Evolutionary conservation across 2,888 invertebrate genomes (phyloP).

Genomic region (Ligdia adustata): DNA sequence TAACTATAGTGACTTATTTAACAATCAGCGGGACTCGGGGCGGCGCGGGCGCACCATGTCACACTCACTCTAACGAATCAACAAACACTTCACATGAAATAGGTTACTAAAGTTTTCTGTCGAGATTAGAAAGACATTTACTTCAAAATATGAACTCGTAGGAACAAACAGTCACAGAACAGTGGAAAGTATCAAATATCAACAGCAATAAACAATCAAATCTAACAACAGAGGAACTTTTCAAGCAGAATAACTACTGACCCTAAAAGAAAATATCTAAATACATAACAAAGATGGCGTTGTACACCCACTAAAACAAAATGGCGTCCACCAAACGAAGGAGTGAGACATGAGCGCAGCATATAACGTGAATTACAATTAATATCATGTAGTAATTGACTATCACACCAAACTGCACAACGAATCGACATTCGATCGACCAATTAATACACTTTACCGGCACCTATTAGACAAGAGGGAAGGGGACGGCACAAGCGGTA

Average conservation of each 20-base stretch:
- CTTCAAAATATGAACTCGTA: slow-evolving; percentile 11
- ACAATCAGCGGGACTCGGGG: slow-evolving; percentile 58
- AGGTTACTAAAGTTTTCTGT: too few species aligned
- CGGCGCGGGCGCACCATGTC: slow-evolving; percentile 53
- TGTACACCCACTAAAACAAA: neutral
- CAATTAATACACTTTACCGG: slow-evolving; percentile 25
- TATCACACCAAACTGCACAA: slow-evolving; percentile 61
- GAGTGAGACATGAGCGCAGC: slow-evolving; percentile 50
- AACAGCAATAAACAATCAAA: slow-evolving; percentile 15
- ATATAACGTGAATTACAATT: slow-evolving; percentile 38
- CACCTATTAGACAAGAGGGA: neutral
- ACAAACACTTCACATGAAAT: too few species aligned
- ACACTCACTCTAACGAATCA: slow-evolving; percentile 28
- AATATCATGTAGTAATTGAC: slow-evolving; percentile 80
- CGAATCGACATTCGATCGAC: slow-evolving; percentile 33
- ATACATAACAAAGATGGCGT: slow-evolving; percentile 9
- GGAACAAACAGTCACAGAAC: too few species aligned
- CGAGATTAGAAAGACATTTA: too few species aligned
- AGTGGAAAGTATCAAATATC: slow-evolving; percentile 3
- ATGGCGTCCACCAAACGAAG: too few species aligned
- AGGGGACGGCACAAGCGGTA: neutral
- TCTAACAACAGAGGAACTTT: slow-evolving; percentile 14
- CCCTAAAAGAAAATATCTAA: neutral
- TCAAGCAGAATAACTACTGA: neutral
- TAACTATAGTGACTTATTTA: slow-evolving; percentile 71